Evolutionary conservation across 2,888 invertebrate species (phyloP).

Genomic region (Brachycybe producta): DNA sequence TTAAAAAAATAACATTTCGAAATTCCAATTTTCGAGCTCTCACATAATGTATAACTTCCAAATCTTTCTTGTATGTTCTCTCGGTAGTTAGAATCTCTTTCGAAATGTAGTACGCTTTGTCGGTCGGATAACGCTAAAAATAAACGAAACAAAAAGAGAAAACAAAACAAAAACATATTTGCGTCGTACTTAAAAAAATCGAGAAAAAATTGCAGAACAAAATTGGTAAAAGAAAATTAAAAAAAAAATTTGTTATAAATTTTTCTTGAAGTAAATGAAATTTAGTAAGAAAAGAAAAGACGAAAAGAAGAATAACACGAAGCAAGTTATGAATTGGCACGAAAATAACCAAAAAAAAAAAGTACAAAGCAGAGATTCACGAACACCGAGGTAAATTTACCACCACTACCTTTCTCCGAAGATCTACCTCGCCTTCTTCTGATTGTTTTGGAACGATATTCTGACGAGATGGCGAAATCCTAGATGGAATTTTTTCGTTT

Average conservation of each 20-base stretch:
- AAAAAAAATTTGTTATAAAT: too few species aligned
- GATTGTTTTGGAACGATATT: conserved; percentile 7
- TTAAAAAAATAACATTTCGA: too few species aligned
- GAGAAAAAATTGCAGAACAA: background rate
- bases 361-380: background rate
- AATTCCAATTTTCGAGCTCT: conserved; percentile 35
- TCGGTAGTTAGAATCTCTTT: conserved; percentile 94
- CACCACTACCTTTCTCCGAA: conserved; percentile 17
- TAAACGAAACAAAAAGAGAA: conserved; percentile 6
- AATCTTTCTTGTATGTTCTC: conserved; percentile 83
- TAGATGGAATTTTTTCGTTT: too few species aligned
- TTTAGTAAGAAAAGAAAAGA: too few species aligned
- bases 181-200: too few species aligned
- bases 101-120: conserved; percentile 66
- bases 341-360: too few species aligned
- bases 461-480: too few species aligned
- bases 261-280: too few species aligned
- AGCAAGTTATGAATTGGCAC: too few species aligned
- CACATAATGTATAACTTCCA: conserved; percentile 80
- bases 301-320: background rate
- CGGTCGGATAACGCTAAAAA: conserved; percentile 48
- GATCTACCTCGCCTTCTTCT: conserved; percentile 17
- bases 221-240: background rate
- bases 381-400: conserved; percentile 16
- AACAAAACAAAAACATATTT: too few species aligned